phyloP scores from a whole-genome alignment of 1,140 invertebrate genomes.

The Drosophila nasuta region DNA sequence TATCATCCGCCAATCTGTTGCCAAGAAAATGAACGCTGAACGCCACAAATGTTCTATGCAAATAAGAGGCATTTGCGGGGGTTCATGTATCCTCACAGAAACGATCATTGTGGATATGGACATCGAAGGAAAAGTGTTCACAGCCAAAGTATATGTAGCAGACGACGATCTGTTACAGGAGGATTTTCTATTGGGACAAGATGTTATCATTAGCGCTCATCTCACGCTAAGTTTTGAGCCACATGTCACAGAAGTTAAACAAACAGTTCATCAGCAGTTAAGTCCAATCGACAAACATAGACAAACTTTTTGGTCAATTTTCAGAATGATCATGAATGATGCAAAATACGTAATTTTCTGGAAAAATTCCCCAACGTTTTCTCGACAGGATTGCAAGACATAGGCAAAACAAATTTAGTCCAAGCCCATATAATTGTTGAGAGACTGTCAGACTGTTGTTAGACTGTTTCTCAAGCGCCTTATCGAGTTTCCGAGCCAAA shows the following conservation, averaged over 20 bases:
- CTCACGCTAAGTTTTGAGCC: background rate
- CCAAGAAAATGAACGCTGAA: too few relatives aligned
- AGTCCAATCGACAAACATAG: background rate
- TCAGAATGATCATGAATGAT: background rate
- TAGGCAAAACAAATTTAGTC: too few relatives aligned
- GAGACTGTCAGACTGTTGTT: too few relatives aligned
- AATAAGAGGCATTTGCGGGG: background rate
- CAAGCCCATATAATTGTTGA: too few relatives aligned
- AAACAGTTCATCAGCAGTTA: constrained; percentile 29
- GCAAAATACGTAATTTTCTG: too few relatives aligned
- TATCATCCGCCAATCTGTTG: too few relatives aligned
- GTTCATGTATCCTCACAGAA: constrained; percentile 5
- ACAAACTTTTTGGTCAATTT: background rate
- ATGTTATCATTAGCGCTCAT: constrained; percentile 12
- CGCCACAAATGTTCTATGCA: background rate
- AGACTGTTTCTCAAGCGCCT: too few relatives aligned
- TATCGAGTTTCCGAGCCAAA: too few relatives aligned
- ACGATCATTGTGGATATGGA: background rate
- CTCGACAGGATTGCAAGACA: too few relatives aligned
- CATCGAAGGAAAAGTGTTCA: constrained; percentile 12
- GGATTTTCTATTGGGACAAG: constrained; percentile 28
- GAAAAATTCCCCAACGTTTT: too few relatives aligned
- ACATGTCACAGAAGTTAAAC: background rate
- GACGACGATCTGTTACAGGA: constrained; percentile 17
- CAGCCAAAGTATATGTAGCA: constrained; percentile 4